A percentile compares a stretch with the other conserved stretches of the same genome.
phyloP scores from a whole-genome alignment of 2,888 invertebrate species.

The Schizaphis graminum region DNA sequence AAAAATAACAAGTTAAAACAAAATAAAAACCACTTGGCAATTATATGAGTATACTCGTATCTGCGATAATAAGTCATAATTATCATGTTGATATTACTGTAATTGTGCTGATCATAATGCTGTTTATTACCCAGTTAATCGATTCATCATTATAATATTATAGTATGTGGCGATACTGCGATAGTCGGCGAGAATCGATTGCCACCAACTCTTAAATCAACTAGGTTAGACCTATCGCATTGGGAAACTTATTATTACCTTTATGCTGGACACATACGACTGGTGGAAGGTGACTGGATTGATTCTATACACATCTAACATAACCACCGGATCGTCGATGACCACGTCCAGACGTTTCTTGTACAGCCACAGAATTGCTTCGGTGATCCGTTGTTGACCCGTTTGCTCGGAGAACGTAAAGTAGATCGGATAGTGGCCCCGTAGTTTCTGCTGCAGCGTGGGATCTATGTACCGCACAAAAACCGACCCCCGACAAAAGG shows the following conservation, averaged over 20 bases:
- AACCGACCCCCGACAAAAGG: constrained; percentile 53
- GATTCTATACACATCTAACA: constrained; percentile 70
- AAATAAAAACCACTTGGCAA: neutral
- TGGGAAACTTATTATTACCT: too few species aligned
- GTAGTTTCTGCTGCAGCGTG: constrained; percentile 78
- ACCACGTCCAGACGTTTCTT: constrained; percentile 75
- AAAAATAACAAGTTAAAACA: neutral
- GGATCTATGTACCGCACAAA: constrained; percentile 58
- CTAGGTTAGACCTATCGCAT: neutral
- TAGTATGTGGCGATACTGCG: too few species aligned
- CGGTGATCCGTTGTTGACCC: constrained; percentile 78
- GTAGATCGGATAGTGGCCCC: constrained; percentile 80
- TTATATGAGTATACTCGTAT: neutral
- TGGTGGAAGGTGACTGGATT: constrained; percentile 71
- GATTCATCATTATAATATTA: neutral
- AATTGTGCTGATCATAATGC: neutral
- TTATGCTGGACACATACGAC: constrained; percentile 68
- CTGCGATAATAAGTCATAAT: neutral
- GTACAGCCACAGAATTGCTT: constrained; percentile 76
- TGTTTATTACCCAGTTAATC: neutral
- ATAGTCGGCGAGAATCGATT: too few species aligned
- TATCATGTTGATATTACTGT: too few species aligned
- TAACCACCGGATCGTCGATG: constrained; percentile 68
- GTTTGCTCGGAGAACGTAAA: constrained; percentile 82
- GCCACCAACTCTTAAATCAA: neutral